Evolutionary conservation across 2,888 invertebrate genomes (phyloP).

Genomic region (Aquatica leii): DNA sequence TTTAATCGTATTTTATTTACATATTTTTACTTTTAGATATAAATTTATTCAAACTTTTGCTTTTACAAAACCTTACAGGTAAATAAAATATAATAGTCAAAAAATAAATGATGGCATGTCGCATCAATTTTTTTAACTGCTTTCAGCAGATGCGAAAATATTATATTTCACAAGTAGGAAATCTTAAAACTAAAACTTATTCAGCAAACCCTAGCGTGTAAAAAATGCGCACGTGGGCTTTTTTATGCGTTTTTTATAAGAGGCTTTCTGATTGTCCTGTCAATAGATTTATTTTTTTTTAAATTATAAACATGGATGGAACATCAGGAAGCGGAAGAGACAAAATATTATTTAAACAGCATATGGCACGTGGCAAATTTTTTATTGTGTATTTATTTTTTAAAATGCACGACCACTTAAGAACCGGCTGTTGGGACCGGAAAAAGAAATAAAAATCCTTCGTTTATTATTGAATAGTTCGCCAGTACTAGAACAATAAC

Average conservation of each 20-base stretch:
- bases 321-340: conserved; percentile 36
- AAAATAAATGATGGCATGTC: too few species aligned
- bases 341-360: conserved; percentile 29
- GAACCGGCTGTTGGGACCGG: conserved; percentile 26
- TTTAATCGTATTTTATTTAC: too few species aligned
- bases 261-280: conserved; percentile 14
- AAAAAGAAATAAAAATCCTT: conserved; percentile 25
- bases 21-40: too few species aligned
- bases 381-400: conserved; percentile 28
- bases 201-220: conserved; percentile 28
- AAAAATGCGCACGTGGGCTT: conserved; percentile 35
- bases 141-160: conserved; percentile 36
- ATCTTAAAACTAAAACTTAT: conserved; percentile 37
- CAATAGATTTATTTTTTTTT: conserved; percentile 16
- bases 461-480: too few species aligned
- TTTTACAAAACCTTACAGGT: too few species aligned
- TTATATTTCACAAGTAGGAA: conserved; percentile 29
- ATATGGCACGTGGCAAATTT: conserved; percentile 39
- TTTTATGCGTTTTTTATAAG: conserved; percentile 14
- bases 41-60: too few species aligned
- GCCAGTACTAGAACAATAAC: conserved; percentile 5
- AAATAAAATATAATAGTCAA: too few species aligned
- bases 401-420: conserved; percentile 28
- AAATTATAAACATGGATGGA: conserved; percentile 16
- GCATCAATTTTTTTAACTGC: not conserved